Conservation (phyloP, 2,113 vertebrate species). For the Lichenostomus cassidix region DNA sequence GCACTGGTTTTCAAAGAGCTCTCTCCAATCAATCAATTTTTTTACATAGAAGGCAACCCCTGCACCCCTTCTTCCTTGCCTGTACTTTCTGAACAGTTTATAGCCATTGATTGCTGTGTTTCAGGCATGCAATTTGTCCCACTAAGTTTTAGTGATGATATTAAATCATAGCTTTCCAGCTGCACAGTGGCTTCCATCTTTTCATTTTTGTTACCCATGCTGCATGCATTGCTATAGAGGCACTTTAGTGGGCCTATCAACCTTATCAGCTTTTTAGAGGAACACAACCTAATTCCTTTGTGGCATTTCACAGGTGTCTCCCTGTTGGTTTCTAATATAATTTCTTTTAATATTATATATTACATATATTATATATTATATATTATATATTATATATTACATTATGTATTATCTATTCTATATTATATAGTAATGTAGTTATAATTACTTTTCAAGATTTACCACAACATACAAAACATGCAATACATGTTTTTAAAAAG, state of each 20-base stretch:
- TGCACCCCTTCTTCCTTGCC: not conserved
- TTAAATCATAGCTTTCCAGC: not conserved
- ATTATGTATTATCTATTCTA: no score
- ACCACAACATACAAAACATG: not conserved
- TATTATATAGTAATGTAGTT: no score
- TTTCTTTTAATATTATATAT: no score
- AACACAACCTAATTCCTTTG: not conserved
- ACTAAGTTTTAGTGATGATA: not conserved
- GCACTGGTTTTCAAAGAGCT: not conserved
- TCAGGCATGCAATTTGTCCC: not conserved
- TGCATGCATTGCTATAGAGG: not conserved
- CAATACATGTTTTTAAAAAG: slow-evolving; percentile 27
- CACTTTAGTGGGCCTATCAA: not conserved
- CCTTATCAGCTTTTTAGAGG: not conserved
- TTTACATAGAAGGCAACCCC: not conserved
- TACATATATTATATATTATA: no score
- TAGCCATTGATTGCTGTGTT: not conserved
- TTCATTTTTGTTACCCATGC: not conserved
- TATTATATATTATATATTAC: no score
- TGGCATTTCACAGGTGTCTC: no score
- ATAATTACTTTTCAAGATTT: no score
- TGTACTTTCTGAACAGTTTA: not conserved
- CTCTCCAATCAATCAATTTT: not conserved
- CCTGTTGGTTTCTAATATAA: no score
- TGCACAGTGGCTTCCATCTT: not conserved